Percentiles rank a stretch among this genome's conserved stretches.
These are phyloP conservation scores for Euplexia lucipara DNA, from an alignment of 2,888 invertebrate genomes.

Conservation along the genomic window DNA sequence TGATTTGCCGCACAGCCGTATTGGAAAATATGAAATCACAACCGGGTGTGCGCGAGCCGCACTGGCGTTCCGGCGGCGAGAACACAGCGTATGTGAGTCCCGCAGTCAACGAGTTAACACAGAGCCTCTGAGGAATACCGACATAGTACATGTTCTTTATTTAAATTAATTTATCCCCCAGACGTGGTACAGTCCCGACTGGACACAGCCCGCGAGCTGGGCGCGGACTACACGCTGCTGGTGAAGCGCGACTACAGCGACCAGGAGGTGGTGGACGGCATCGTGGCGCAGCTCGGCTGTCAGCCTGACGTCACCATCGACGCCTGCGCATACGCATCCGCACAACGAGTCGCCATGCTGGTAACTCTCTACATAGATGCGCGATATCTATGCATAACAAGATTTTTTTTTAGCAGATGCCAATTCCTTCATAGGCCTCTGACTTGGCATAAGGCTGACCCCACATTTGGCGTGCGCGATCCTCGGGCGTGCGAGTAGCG, in stretches of 20 bases:
- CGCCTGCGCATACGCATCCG: constrained; percentile 95
- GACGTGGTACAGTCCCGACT: constrained; percentile 93
- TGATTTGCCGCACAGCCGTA: no score
- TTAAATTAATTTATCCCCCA: constrained; percentile 66
- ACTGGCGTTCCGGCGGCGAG: no score
- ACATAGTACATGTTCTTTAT: not conserved
- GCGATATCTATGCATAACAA: no score
- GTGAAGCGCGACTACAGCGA: constrained; percentile 89
- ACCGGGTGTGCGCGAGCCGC: no score
- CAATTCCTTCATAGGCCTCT: no score
- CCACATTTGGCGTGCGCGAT: no score
- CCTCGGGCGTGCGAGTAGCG: no score
- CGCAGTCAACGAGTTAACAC: no score
- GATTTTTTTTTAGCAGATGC: no score
- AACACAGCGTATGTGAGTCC: no score
- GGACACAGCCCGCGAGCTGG: constrained; percentile 93
- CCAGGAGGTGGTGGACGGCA: constrained; percentile 89
- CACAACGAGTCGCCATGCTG: constrained; percentile 94
- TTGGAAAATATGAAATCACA: no score
- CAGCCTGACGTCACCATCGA: constrained; percentile 95
- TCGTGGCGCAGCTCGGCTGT: constrained; percentile 91
- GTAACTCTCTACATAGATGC: constrained; percentile 87
- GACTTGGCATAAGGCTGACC: no score
- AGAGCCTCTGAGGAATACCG: not conserved
- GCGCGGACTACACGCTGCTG: constrained; percentile 93